Base-by-base conservation (phyloP, 2,797 vertebrate genomes). In the Tokudaia tokunoshimensis region DNA sequence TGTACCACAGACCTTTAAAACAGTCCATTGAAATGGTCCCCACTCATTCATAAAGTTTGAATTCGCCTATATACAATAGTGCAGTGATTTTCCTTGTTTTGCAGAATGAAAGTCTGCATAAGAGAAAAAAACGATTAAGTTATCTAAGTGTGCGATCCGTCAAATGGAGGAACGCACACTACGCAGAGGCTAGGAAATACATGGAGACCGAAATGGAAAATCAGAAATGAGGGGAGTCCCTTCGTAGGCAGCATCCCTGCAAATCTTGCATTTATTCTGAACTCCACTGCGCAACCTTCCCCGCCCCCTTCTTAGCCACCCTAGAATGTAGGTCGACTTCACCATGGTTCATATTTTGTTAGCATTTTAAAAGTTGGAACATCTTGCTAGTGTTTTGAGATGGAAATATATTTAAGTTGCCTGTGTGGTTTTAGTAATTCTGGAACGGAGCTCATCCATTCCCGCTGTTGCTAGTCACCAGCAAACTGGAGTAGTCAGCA, bases 1-100 rank as follows among this genome's bases (percentile, higher is more conserved):
- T 95, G 65, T 90, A 78, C 81, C 50, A 76, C 85, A 96, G 61
- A n/a, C 57, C 76, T 96, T 94, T 85, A 92, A 95, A 87, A 74
- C 61, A 90, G 74, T 37, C 95, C 87, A 80, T 84, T 92, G 96
- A 92, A 94, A 96, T 44, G 80, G 61, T 85, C 63, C 65, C 81
- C 65, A 14, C 80, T 97, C 96, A 97, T 96, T 97, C 97, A 96
- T 95, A 76, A 96, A 88, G 67, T 95, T 67, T 70, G 79, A 6
- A 89, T 76, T 95, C 50, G 57, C 89, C 95, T 76, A 34, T 44
- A 41, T 86, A 44, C 75, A 92, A 59, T 81, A n/a, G 14, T 90
- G 74, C 84, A 34, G 63, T 24, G 17, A 84, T 65, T 85, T 20
- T 34, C 13, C 31, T 92, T 79, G 65, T 96, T 96, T 88, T 50